Conservation (phyloP, 1,140 invertebrate genomes). For the Agrypnia vestita region DNA sequence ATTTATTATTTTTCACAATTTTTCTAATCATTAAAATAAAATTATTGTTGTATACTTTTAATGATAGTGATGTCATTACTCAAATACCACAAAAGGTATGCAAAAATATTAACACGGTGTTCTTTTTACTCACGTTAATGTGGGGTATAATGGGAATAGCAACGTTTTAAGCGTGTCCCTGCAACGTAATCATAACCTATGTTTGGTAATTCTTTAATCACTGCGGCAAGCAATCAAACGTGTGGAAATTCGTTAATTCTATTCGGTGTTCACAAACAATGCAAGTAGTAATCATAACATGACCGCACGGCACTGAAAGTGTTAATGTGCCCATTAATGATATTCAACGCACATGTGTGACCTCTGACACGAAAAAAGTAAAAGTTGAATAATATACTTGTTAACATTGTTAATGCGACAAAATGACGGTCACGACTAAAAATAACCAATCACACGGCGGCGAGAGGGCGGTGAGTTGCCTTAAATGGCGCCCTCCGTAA, state of each 20-base stretch:
- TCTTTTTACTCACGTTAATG: no score
- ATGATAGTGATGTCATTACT: no score
- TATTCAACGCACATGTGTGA: constrained; percentile 24
- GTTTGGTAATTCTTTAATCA: neutral
- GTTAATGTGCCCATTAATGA: constrained; percentile 14
- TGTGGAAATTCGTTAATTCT: neutral
- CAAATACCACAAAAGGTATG: no score
- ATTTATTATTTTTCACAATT: no score
- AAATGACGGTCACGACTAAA: constrained; percentile 3
- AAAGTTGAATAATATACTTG: constrained; percentile 13
- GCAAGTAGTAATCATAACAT: neutral
- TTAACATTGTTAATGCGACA: constrained; percentile 15
- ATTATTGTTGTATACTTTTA: no score
- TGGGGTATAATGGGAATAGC: no score
- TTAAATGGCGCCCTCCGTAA: neutral
- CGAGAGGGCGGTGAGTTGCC: neutral
- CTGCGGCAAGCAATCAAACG: neutral
- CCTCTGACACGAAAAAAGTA: constrained; percentile 25
- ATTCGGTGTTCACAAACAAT: no score
- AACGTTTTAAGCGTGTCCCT: neutral
- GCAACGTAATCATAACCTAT: neutral
- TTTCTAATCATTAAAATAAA: no score
- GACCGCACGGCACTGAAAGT: neutral
- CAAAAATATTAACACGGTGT: no score
- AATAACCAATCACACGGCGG: neutral